Conservation (phyloP, 2,113 vertebrate genomes). For the Telmatochromis sp. region DNA sequence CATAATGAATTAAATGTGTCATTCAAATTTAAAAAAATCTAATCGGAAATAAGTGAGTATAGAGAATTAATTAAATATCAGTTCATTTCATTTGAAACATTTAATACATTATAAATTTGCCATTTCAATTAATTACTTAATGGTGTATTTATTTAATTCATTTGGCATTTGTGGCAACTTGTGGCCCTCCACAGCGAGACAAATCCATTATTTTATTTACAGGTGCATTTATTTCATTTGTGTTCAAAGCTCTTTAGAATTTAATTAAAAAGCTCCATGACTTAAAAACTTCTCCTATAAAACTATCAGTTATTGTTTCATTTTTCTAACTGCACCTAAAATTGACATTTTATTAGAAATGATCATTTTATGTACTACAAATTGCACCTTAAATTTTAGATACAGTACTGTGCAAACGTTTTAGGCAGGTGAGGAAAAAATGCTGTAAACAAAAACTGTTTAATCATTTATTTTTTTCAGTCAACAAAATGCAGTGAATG, state of each 20-base stretch:
- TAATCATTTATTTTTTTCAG: background rate
- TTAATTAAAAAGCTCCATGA: background rate
- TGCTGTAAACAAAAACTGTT: background rate
- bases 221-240: background rate
- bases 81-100: background rate
- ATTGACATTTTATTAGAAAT: background rate
- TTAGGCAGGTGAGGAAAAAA: background rate
- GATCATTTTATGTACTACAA: rapidly evolving
- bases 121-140: background rate
- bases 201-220: background rate
- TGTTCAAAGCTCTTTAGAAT: background rate
- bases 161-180: background rate
- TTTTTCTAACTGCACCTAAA: background rate
- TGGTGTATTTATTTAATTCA: background rate
- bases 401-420: background rate
- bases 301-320: background rate
- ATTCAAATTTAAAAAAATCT: background rate
- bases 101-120: background rate
- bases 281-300: background rate
- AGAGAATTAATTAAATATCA: background rate
- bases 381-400: background rate
- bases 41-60: background rate
- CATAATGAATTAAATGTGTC: background rate
- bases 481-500: background rate
- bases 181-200: background rate